A percentile compares a stretch with the other conserved stretches of the same genome.
phyloP scores from a whole-genome alignment of 2,113 vertebrate species.

The Phalacrocorax pelagicus region DNA sequence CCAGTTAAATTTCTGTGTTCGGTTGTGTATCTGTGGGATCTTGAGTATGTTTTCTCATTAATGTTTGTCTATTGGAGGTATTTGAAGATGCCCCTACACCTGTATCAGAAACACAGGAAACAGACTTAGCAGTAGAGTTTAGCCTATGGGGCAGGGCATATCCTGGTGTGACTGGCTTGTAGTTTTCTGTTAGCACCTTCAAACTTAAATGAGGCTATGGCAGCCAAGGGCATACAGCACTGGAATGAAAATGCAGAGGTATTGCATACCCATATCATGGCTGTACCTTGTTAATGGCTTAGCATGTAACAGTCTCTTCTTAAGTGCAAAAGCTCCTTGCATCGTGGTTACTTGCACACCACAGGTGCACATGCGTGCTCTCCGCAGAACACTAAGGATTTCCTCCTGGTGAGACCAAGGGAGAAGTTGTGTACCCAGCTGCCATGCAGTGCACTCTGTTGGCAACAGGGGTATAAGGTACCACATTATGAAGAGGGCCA shows the following conservation, averaged over 20 bases:
- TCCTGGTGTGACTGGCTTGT: not conserved
- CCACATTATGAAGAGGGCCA: not conserved
- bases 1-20: not conserved
- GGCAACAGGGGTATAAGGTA: not conserved
- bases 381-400: not conserved
- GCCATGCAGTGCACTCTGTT: not conserved
- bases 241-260: not conserved
- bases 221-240: not conserved
- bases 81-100: not conserved
- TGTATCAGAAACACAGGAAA: not conserved
- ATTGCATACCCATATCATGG: accelerated
- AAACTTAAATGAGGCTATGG: not conserved
- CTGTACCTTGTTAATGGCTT: not conserved
- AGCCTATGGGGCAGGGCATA: not conserved
- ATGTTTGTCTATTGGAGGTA: not conserved
- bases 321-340: not conserved
- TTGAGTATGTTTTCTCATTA: not conserved
- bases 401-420: not conserved
- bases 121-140: not conserved
- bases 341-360: not conserved
- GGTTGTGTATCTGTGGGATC: not conserved
- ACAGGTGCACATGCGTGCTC: not conserved
- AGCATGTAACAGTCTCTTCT: not conserved
- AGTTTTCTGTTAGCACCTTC: not conserved
- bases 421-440: not conserved